Evolutionary conservation across 35 echinoderm and acorn worm genomes (phyloP).

Genomic region (Lytechinus pictus): DNA sequence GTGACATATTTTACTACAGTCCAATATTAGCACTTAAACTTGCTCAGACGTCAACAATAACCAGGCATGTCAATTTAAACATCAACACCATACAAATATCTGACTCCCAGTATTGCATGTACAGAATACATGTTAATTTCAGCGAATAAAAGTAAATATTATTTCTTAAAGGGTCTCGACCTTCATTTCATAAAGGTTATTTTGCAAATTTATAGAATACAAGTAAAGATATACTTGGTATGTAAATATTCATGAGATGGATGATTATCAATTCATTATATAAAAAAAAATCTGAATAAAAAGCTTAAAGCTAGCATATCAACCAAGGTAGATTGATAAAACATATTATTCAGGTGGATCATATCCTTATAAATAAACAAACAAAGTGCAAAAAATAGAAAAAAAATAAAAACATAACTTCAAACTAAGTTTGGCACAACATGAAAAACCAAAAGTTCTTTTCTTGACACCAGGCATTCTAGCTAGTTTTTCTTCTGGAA

Average conservation of each 20-base stretch:
- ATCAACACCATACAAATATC: too few species aligned
- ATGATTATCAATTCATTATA: not conserved
- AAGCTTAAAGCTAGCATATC: not conserved
- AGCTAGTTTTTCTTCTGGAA: not conserved
- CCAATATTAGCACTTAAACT: too few species aligned
- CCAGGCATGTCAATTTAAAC: too few species aligned
- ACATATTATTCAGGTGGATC: not conserved
- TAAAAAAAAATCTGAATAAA: not conserved
- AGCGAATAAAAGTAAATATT: too few species aligned
- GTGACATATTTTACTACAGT: too few species aligned
- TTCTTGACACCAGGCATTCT: not conserved
- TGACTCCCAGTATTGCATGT: too few species aligned
- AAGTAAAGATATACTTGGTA: too few species aligned
- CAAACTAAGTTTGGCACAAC: not conserved
- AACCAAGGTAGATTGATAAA: not conserved
- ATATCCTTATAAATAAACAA: conserved; percentile 20
- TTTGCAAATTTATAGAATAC: not conserved
- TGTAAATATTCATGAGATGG: not conserved
- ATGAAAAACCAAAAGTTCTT: not conserved
- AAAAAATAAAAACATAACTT: not conserved
- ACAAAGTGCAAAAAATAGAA: not conserved
- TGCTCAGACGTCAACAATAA: too few species aligned
- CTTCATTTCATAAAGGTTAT: not conserved
- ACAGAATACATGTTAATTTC: too few species aligned
- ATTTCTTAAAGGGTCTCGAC: not conserved